phyloP scores from a whole-genome alignment of 2,888 invertebrate genomes.

The Ferrisia virgata region DNA sequence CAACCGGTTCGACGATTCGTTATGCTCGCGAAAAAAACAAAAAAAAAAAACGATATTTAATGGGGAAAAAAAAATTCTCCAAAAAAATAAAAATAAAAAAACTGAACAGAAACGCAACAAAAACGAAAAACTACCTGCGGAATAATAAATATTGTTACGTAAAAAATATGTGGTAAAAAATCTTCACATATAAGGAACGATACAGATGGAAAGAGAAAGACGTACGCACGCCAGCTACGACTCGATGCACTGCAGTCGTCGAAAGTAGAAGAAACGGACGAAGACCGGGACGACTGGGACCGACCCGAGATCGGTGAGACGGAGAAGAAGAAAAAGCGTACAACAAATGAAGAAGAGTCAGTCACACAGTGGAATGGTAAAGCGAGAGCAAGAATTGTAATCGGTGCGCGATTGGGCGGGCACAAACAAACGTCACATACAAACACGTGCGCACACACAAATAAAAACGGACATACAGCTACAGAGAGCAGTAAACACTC shows the following conservation, averaged over 20 bases:
- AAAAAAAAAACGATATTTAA: background rate
- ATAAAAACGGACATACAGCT: constrained; percentile 53
- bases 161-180: constrained; percentile 43
- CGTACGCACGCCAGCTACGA: constrained; percentile 31
- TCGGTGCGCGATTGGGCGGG: constrained; percentile 44
- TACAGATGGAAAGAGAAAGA: constrained; percentile 47
- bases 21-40: constrained; percentile 39
- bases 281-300: background rate
- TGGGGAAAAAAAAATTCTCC: constrained; percentile 44
- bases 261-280: background rate
- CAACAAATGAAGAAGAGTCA: constrained; percentile 43
- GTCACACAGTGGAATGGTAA: constrained; percentile 44
- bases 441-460: constrained; percentile 50
- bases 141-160: no score
- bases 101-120: no score
- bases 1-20: constrained; percentile 47
- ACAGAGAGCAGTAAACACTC: no score
- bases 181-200: background rate
- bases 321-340: constrained; percentile 1
- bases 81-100: constrained; percentile 32
- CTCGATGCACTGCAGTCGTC: background rate
- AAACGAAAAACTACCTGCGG: no score
- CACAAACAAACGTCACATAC: constrained; percentile 43
- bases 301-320: background rate
- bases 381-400: constrained; percentile 41